Percentiles rank a stretch among this genome's conserved stretches.
Evolutionary conservation across 2,888 invertebrate genomes (phyloP).

Genomic region (Phengaris arion): DNA sequence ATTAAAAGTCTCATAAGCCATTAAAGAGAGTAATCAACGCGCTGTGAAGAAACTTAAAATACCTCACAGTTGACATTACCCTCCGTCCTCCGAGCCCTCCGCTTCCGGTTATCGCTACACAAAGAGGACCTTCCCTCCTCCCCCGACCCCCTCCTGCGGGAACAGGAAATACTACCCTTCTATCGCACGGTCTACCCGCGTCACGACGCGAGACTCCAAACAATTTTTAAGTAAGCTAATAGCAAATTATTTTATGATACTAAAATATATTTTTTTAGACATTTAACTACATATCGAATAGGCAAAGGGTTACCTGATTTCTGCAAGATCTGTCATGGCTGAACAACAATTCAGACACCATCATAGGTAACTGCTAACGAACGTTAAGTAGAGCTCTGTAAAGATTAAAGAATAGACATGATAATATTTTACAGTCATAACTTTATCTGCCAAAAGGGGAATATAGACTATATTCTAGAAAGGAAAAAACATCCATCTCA

Average conservation of each 20-base stretch:
- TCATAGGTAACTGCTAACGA: too few relatives aligned
- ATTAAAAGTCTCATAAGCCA: slow-evolving; percentile 46
- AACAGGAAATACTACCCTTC: slow-evolving; percentile 79
- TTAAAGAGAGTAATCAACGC: slow-evolving; percentile 60
- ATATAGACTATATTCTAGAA: too few relatives aligned
- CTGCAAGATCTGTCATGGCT: not conserved
- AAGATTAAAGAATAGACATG: too few relatives aligned
- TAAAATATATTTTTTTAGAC: slow-evolving; percentile 33
- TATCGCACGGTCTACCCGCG: slow-evolving; percentile 74
- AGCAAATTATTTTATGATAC: slow-evolving; percentile 48
- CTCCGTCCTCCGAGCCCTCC: slow-evolving; percentile 73
- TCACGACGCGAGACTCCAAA: slow-evolving; percentile 60
- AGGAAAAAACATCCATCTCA: too few relatives aligned
- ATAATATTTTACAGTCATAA: too few relatives aligned
- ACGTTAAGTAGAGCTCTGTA: too few relatives aligned
- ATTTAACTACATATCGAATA: slow-evolving; percentile 26
- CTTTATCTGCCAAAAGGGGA: too few relatives aligned
- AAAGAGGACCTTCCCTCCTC: slow-evolving; percentile 63
- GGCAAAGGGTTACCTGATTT: not conserved
- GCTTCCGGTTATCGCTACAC: slow-evolving; percentile 79
- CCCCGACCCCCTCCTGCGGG: slow-evolving; percentile 52
- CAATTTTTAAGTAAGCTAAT: slow-evolving; percentile 58
- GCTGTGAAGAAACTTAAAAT: slow-evolving; percentile 69
- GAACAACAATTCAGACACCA: slow-evolving; percentile 1
- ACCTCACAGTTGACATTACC: slow-evolving; percentile 75